Evolutionary conservation across 2,888 invertebrate genomes (phyloP), one percentile per base, ranked within the genome.

Genomic region (Orchesellides sinensis): DNA sequence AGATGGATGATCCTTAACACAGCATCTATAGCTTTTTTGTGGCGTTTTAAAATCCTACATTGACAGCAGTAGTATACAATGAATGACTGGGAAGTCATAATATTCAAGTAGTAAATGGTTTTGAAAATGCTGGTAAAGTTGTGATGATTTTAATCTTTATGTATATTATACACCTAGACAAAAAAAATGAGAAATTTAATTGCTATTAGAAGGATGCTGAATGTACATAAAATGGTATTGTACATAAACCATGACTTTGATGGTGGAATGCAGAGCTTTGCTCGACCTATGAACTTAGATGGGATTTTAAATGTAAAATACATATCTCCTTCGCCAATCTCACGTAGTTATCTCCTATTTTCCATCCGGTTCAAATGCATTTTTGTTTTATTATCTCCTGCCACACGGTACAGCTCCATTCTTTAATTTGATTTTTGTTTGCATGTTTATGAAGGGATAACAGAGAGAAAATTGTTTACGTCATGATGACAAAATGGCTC

Each of bases 291-390:
- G 78, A 69, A 78, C 69, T 66, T 14, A 4, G 8, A 49, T 47
- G 32, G 17, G 21, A 40, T 49, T 47, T 52, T 29, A 32, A 59
- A 79, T 70, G 54, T 52, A 63, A 65, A 70, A 72, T 79, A 72
- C 54, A 52, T 70, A 79, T 79, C 69, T 70, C 8, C 40, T 72
- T 35, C 49, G 35, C 61, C 63, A 68, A 77, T 77, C 77, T 23
- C 68, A 19, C 10, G 32, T 54, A 65, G 63, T 70, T 69, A 78
- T 78, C 69, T 78, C 69, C 52, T 63, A 66, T 32, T 72, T 73
- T 74, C 74, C 81, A 82, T 82, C 81, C 81, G 81, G 74, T 75
- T 75, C 54, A 75, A 69, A 82, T 59, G 59, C 21, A 73, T 19
- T 66, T 69, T 65, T 52, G 23, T 40, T 52, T 63, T 19, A 19